These are phyloP conservation scores for Coptotermes formosanus DNA, from an alignment of 1,140 invertebrate species.

Conservation along the genomic window DNA sequence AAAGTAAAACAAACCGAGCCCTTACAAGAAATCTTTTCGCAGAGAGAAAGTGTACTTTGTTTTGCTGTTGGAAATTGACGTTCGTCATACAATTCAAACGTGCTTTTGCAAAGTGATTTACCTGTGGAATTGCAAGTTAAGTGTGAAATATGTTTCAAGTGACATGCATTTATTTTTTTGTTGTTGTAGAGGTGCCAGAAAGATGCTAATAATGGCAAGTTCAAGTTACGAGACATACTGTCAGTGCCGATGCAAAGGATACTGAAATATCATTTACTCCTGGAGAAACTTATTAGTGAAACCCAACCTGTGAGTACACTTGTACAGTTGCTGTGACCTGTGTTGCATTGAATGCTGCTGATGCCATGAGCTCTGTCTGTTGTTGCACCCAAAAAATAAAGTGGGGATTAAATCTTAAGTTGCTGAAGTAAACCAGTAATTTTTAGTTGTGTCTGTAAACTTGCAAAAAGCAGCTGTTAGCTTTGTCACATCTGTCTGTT, in stretches of 20 bases:
- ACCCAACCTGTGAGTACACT: constrained; percentile 69
- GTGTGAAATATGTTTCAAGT: not conserved
- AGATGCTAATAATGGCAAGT: constrained; percentile 91
- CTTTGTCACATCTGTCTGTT: too few species aligned
- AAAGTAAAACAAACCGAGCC: too few species aligned
- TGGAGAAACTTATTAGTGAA: constrained; percentile 89
- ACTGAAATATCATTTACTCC: constrained; percentile 92
- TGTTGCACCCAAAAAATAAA: not conserved
- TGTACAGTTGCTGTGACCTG: not conserved
- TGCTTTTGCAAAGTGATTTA: too few species aligned
- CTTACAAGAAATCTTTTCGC: too few species aligned
- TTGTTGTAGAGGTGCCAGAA: constrained; percentile 80
- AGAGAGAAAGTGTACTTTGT: too few species aligned
- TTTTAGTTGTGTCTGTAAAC: too few species aligned
- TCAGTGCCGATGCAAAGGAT: constrained; percentile 98
- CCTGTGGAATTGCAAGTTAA: too few species aligned
- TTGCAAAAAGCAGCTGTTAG: too few species aligned
- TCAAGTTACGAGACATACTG: constrained; percentile 89
- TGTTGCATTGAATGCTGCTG: not conserved
- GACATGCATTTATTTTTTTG: not conserved
- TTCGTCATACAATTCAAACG: too few species aligned
- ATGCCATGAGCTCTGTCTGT: not conserved
- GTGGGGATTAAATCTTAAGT: not conserved
- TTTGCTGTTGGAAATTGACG: too few species aligned
- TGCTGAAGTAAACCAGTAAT: not conserved